A percentile compares a stretch with the other conserved stretches of the same genome.
These are phyloP conservation scores for Pangasius krempfi DNA, from an alignment of 2,797 vertebrate genomes.

Conservation along the genomic window DNA sequence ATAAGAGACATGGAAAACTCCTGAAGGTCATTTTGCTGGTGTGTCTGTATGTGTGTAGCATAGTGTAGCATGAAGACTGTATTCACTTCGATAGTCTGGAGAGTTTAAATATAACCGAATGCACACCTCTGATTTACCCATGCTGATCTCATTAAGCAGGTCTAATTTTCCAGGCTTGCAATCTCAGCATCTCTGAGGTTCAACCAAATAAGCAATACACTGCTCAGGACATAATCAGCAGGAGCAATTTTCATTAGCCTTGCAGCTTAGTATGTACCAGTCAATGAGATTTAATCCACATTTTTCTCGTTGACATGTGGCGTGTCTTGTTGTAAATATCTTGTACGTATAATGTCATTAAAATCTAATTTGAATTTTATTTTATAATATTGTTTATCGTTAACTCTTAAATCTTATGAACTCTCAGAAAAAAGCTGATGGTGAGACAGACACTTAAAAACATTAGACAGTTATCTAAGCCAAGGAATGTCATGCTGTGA, in stretches of 20 bases:
- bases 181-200: slow-evolving; percentile 6
- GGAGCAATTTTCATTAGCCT: not conserved
- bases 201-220: not conserved
- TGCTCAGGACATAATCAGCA: slow-evolving; percentile 19
- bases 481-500: not conserved
- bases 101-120: not conserved
- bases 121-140: not conserved
- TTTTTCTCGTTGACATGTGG: not conserved
- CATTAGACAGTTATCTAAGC: not conserved
- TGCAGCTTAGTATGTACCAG: not conserved
- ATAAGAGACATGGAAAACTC: slow-evolving; percentile 24
- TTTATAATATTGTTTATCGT: not conserved
- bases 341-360: not conserved
- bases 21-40: slow-evolving; percentile 35
- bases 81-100: not conserved
- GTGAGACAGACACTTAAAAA: not conserved
- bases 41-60: slow-evolving; percentile 11
- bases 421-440: not conserved
- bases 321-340: not conserved
- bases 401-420: not conserved
- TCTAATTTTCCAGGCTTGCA: slow-evolving; percentile 8
- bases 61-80: not conserved
- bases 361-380: not conserved
- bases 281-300: not conserved
- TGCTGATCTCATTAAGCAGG: slow-evolving; percentile 3